Evolutionary conservation across 1,140 invertebrate species (phyloP), one percentile per base, ranked within the genome.

Genomic region (Drosophila dunni): DNA sequence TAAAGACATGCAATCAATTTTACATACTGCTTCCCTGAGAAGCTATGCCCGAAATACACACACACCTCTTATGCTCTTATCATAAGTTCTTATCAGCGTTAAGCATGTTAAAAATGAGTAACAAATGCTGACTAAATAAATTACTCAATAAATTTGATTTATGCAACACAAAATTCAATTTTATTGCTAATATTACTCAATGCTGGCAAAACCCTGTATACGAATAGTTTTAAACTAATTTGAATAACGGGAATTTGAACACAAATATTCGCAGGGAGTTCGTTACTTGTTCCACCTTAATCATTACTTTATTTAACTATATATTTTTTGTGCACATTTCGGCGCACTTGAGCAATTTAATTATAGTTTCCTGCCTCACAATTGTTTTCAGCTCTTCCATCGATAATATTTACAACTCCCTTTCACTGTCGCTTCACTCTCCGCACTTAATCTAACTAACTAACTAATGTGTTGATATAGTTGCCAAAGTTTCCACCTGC

Each of bases 381-480:
- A n/a, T 45, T 7, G 20, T 66, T 45, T 29, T 40, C 51, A 48
- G n/a, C 40, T 40, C 0, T 40, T 6, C 7, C 10, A n/a, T 7
- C 56, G 40, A 8, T 29, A 48, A 24, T 75, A 75, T 75, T 15
- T 75, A 75, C 72, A 75, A 51, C 29, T 29, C 17, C 45, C 15
- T 17, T 15, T 42, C 10, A 5, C 8, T 50, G 7, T 63, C 3
- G 34, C 11, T 29, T 38, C 6, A 45, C 15, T 6, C 15, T 6
- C 44, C 11, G n/a, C 48, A 54, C 71, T 79, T 80, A 70, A 69
- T 62, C 81, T 88, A 89, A 83, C 83, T 89, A 88, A 72, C 84
- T 84, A 88, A 75, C 84, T 88, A 88, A 89, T 82, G 75, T 73
- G 69, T 78, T 88, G 84, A 88, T 88, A 89, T 88, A 88, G 77